Evolutionary conservation across 2,797 vertebrate genomes (phyloP).

Genomic region (Podarcis lilfordi): DNA sequence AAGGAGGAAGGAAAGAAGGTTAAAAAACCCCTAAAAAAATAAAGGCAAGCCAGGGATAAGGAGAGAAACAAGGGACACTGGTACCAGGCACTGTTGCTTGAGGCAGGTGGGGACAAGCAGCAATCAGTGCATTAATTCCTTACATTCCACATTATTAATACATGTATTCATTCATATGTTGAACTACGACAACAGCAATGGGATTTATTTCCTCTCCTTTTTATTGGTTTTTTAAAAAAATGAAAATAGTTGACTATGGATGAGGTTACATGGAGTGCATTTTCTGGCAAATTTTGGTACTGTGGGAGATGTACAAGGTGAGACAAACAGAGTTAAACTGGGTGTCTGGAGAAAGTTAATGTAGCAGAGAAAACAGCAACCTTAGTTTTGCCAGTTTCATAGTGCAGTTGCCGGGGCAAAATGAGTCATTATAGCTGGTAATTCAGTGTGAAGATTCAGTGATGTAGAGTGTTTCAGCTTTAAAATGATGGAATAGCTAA

Average conservation of each 20-base stretch:
- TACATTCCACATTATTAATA: constrained; percentile 6
- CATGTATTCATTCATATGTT: constrained; percentile 15
- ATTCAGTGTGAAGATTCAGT: constrained; percentile 5
- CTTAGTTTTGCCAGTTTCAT: constrained; percentile 5
- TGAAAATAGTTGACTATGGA: constrained; percentile 37
- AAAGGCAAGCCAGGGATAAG: neutral
- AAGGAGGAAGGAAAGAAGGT: neutral
- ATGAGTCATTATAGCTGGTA: neutral
- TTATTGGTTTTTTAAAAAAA: constrained; percentile 41
- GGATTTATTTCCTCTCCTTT: neutral
- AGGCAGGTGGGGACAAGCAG: neutral
- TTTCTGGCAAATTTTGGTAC: constrained; percentile 67
- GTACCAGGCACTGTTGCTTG: neutral
- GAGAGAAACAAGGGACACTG: neutral
- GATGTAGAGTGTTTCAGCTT: neutral
- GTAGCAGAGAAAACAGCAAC: neutral
- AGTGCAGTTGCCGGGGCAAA: neutral
- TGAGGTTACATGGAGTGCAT: constrained; percentile 26
- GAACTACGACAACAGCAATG: constrained; percentile 26
- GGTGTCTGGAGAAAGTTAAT: constrained; percentile 60
- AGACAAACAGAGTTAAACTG: constrained; percentile 59
- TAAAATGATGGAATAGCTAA: neutral
- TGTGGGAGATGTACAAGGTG: constrained; percentile 60
- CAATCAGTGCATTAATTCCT: neutral
- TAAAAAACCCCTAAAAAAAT: neutral